Percentiles rank a stretch among this genome's conserved stretches.
phyloP scores from a whole-genome alignment of 2,888 invertebrate genomes.

The Taphrorychus bicolor region DNA sequence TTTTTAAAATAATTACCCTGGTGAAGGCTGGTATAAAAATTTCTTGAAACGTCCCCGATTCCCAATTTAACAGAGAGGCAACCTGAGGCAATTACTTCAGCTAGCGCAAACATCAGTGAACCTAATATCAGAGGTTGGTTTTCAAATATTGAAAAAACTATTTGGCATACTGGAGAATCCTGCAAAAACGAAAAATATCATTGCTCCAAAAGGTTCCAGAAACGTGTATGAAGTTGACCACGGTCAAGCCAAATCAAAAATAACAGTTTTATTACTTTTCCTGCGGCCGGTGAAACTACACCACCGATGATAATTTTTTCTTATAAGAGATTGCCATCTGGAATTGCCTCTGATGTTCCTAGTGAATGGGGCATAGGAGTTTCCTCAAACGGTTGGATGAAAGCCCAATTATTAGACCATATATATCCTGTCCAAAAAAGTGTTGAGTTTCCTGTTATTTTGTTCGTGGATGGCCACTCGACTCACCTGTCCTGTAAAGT shows the following conservation, averaged over 20 bases:
- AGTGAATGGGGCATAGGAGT: neutral
- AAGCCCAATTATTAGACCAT: neutral
- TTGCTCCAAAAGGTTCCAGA: neutral
- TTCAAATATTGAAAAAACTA: conserved; percentile 29
- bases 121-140: conserved; percentile 40
- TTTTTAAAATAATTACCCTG: conserved; percentile 14
- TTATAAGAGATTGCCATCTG: conserved; percentile 25
- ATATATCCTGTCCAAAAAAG: neutral
- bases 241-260: neutral
- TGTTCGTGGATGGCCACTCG: conserved; percentile 2
- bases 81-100: conserved; percentile 41
- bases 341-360: conserved; percentile 6
- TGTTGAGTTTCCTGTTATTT: conserved; percentile 4
- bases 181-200: neutral
- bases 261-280: conserved; percentile 10
- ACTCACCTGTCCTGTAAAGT: neutral
- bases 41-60: conserved; percentile 11
- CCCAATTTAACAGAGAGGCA: neutral
- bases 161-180: neutral
- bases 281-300: neutral
- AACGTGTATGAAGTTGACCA: conserved; percentile 6
- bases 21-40: conserved; percentile 11
- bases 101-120: conserved; percentile 46
- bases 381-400: conserved; percentile 5
- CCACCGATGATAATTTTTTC: conserved; percentile 14